These are phyloP conservation scores for Crypturellus tataupa DNA, from an alignment of 2,797 vertebrate species.

Conservation along the genomic window DNA sequence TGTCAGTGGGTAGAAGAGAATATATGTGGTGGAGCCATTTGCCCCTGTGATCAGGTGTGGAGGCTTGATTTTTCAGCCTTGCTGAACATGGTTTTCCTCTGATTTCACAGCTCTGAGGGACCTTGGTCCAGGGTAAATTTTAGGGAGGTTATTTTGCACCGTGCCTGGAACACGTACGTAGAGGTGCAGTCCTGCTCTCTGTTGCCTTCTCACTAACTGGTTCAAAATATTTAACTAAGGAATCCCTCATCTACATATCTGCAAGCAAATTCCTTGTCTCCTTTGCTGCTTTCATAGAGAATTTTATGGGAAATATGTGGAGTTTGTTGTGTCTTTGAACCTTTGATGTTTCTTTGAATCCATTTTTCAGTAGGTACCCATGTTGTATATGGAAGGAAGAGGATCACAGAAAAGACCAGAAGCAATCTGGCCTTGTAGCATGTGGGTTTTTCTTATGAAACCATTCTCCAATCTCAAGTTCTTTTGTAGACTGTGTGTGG, in stretches of 20 bases:
- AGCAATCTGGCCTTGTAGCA: background rate
- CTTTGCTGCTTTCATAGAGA: background rate
- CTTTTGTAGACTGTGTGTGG: background rate
- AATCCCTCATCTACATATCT: background rate
- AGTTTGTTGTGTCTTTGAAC: background rate
- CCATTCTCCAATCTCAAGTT: background rate
- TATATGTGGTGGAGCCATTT: background rate
- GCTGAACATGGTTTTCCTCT: background rate
- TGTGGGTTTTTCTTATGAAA: background rate
- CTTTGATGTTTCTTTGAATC: background rate
- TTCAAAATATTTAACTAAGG: background rate
- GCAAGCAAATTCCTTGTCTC: background rate
- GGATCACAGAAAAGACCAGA: background rate
- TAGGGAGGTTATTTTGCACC: background rate
- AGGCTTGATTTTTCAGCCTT: conserved; percentile 28
- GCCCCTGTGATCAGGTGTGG: background rate
- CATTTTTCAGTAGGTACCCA: background rate
- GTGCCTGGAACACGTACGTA: background rate
- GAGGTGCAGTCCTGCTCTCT: background rate
- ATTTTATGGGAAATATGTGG: background rate
- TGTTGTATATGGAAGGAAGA: background rate
- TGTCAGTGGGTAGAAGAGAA: background rate
- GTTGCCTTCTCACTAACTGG: background rate
- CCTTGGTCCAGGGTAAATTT: background rate
- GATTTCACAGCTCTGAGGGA: background rate